These are phyloP conservation scores for Hozukius guyotensis DNA, from an alignment of 2,797 vertebrate species.

Conservation along the genomic window DNA sequence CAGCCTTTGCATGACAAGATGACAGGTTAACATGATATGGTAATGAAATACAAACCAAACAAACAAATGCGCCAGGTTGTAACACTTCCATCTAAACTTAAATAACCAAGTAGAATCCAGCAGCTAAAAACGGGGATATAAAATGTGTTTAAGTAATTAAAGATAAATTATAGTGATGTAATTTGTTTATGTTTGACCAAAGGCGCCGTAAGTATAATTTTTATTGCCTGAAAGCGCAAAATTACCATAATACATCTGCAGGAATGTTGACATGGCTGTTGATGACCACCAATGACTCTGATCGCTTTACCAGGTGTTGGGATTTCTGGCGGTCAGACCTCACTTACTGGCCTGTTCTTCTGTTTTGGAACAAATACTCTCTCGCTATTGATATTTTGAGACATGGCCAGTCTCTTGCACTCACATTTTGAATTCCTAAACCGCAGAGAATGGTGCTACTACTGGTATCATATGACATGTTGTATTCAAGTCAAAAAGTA, in stretches of 20 bases:
- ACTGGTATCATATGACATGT: conserved; percentile 16
- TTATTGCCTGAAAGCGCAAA: conserved; percentile 32
- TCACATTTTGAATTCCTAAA: conserved; percentile 37
- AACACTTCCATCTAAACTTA: conserved; percentile 26
- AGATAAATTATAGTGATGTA: conserved; percentile 27
- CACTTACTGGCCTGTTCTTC: conserved; percentile 31
- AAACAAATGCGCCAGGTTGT: conserved; percentile 34
- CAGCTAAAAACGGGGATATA: conserved; percentile 26
- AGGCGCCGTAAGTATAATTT: conserved; percentile 14
- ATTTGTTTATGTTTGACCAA: conserved; percentile 50
- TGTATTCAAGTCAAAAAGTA: conserved; percentile 4
- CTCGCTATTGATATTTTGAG: conserved; percentile 35
- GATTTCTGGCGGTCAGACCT: conserved; percentile 47
- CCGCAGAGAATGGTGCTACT: conserved; percentile 15
- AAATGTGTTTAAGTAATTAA: conserved; percentile 43
- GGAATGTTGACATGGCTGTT: conserved; percentile 53
- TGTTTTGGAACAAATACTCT: conserved; percentile 52
- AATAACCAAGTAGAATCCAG: neutral
- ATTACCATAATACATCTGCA: conserved; percentile 52
- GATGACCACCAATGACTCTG: conserved; percentile 58
- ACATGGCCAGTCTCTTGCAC: conserved; percentile 13
- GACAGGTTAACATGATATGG: conserved; percentile 41
- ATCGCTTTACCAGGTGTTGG: conserved; percentile 64
- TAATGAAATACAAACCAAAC: conserved; percentile 39
- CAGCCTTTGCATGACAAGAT: conserved; percentile 45